Percentiles rank a stretch among this genome's conserved stretches.
Conservation (phyloP, 2,797 vertebrate genomes). For the Mionectes olivaceus region DNA sequence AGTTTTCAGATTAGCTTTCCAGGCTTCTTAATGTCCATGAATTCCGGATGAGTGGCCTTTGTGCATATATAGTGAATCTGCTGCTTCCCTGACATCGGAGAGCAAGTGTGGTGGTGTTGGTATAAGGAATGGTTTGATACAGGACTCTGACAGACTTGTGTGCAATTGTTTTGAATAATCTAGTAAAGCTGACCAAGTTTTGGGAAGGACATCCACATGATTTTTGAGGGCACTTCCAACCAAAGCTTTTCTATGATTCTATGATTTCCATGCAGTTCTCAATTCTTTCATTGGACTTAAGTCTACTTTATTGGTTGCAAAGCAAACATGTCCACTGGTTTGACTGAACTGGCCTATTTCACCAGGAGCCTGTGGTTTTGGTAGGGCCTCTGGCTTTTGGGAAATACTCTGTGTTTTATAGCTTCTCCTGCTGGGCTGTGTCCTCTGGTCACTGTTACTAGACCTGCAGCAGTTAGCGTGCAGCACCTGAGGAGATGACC, state of each 20-base stretch:
- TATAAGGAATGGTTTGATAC: neutral
- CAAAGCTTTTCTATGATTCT: neutral
- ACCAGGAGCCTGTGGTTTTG: neutral
- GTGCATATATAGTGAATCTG: neutral
- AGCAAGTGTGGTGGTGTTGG: neutral
- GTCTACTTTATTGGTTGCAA: neutral
- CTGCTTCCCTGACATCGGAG: neutral
- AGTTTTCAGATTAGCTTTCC: neutral
- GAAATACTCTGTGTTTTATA: neutral
- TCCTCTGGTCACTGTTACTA: neutral
- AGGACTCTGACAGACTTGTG: neutral
- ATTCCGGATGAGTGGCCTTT: neutral
- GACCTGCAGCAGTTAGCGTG: accelerated
- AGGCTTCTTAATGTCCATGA: neutral
- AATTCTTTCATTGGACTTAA: neutral
- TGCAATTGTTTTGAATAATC: neutral
- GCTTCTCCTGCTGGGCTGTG: neutral
- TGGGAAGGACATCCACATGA: neutral
- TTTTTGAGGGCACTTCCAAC: neutral
- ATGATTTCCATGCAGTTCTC: neutral
- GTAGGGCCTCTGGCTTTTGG: neutral
- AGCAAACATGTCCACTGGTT: neutral
- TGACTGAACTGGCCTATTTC: neutral
- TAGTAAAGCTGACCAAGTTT: neutral
- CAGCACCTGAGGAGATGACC: neutral